phyloP scores from a whole-genome alignment of 2,888 invertebrate species.

The Epinotia bilunana region DNA sequence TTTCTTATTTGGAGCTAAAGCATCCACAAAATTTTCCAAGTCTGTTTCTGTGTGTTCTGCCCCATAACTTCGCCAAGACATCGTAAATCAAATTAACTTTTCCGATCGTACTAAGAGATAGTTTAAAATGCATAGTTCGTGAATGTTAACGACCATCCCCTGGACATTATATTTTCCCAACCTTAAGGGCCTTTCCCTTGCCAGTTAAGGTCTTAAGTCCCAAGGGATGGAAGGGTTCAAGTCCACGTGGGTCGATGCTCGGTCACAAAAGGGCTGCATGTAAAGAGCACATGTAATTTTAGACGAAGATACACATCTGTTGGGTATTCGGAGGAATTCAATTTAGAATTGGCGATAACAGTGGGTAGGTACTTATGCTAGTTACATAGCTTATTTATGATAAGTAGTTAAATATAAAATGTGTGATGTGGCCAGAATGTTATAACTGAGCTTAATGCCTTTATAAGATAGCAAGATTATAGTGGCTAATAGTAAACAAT shows the following conservation, averaged over 20 bases:
- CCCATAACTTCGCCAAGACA: neutral
- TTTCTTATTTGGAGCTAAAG: neutral
- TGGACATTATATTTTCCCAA: conserved; percentile 32
- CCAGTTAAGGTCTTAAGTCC: conserved; percentile 34
- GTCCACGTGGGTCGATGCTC: conserved; percentile 40
- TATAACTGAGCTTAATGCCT: neutral
- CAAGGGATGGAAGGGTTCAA: conserved; percentile 33
- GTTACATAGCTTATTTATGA: too few relatives aligned
- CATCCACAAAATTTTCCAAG: neutral
- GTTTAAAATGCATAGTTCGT: conserved; percentile 41
- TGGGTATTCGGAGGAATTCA: neutral
- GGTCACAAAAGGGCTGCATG: conserved; percentile 37
- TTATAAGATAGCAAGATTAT: neutral
- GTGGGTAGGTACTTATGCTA: neutral
- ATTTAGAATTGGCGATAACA: neutral
- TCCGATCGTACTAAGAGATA: conserved; percentile 17
- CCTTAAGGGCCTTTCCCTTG: conserved; percentile 24
- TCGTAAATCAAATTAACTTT: conserved; percentile 17
- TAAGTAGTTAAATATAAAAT: neutral
- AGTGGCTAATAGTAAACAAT: neutral
- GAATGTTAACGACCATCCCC: conserved; percentile 33
- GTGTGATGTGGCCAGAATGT: neutral
- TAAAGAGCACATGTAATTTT: conserved; percentile 14
- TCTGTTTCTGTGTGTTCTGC: neutral
- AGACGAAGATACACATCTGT: conserved; percentile 15